Evolutionary conservation across 2,888 invertebrate genomes (phyloP).

Genomic region (Epinotia demarniana): DNA sequence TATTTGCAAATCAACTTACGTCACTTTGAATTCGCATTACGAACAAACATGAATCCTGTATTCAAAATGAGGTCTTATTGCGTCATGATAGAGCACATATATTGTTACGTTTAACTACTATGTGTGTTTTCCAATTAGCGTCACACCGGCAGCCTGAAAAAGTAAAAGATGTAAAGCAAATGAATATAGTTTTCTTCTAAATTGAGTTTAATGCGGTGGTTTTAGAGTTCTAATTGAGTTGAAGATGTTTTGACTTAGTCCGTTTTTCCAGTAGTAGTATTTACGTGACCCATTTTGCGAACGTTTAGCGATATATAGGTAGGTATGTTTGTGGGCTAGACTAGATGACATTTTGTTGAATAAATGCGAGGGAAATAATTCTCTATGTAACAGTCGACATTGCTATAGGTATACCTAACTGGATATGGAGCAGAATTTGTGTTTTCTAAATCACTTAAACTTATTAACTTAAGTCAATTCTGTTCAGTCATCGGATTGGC

Average conservation of each 20-base stretch:
- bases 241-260: not conserved
- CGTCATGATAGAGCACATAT: not conserved
- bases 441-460: too few relatives aligned
- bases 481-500: too few relatives aligned
- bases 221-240: not conserved
- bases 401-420: too few relatives aligned
- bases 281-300: conserved; percentile 17
- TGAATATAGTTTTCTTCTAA: not conserved
- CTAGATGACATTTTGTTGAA: conserved; percentile 3
- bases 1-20: not conserved
- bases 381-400: too few relatives aligned
- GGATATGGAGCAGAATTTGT: too few relatives aligned
- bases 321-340: not conserved
- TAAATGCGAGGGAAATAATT: not conserved
- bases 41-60: not conserved
- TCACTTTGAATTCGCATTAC: not conserved
- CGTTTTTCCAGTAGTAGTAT: not conserved
- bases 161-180: conserved; percentile 15
- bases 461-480: too few relatives aligned
- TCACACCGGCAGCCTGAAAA: conserved; percentile 10
- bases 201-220: not conserved
- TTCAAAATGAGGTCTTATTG: not conserved
- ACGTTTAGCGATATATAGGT: conserved; percentile 8
- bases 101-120: not conserved
- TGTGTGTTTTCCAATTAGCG: conserved; percentile 20